Evolutionary conservation across 2,888 invertebrate species (phyloP).

Genomic region (Phortica okadai): DNA sequence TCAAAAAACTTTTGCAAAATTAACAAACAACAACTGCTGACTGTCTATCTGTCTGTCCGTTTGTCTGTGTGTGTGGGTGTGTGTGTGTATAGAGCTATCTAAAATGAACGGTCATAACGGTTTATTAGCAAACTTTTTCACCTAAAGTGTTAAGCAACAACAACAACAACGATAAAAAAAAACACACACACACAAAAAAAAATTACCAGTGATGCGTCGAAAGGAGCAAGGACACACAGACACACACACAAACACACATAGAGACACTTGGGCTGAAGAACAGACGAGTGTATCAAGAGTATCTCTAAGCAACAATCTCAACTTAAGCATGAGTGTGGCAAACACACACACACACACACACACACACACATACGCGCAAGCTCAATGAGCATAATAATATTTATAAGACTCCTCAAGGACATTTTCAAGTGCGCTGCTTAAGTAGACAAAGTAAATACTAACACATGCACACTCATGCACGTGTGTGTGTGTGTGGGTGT

Average conservation of each 20-base stretch:
- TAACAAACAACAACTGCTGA: neutral
- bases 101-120: constrained; percentile 22
- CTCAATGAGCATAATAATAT: constrained; percentile 66
- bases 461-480: neutral
- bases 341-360: constrained; percentile 28
- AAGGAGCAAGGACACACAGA: constrained; percentile 34
- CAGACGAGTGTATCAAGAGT: neutral
- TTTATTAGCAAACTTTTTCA: constrained; percentile 40
- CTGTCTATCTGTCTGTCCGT: neutral
- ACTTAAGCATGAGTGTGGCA: constrained; percentile 33
- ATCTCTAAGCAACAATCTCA: constrained; percentile 32
- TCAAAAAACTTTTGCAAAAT: too few species aligned
- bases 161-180: constrained; percentile 19
- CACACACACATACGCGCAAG: constrained; percentile 21
- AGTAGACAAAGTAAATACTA: constrained; percentile 4
- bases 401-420: constrained; percentile 71
- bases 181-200: neutral
- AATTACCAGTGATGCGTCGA: constrained; percentile 12
- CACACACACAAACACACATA: constrained; percentile 20
- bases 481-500: neutral
- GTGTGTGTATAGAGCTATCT: neutral
- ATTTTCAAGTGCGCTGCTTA: constrained; percentile 51
- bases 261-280: neutral
- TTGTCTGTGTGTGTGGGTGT: neutral
- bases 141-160: constrained; percentile 28